Evolutionary conservation across 2,888 invertebrate genomes (phyloP).

Genomic region (Euphydryas editha): DNA sequence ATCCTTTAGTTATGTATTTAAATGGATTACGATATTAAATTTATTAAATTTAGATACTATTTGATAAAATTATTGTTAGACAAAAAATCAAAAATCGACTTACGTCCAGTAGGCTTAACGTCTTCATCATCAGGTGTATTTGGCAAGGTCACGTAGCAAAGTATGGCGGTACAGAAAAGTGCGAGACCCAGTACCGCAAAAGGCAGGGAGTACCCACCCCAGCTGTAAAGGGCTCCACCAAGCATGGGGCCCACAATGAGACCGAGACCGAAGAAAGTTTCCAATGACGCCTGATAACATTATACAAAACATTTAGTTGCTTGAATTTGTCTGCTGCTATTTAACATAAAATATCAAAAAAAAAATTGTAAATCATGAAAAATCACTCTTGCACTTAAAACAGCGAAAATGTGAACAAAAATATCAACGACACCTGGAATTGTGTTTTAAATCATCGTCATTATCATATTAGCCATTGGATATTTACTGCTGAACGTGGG

Average conservation of each 20-base stretch:
- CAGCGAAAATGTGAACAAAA: too few species aligned
- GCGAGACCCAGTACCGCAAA: conserved; percentile 91
- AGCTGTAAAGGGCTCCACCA: conserved; percentile 92
- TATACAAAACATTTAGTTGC: neutral
- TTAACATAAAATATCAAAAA: neutral
- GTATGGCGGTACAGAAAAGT: conserved; percentile 88
- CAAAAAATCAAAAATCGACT: conserved; percentile 54
- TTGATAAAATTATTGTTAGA: too few species aligned
- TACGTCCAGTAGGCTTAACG: conserved; percentile 84
- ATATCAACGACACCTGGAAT: too few species aligned
- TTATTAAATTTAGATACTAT: too few species aligned
- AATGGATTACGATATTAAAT: too few species aligned
- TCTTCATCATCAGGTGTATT: conserved; percentile 83
- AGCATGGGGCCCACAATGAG: conserved; percentile 95
- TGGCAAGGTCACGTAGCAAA: conserved; percentile 89
- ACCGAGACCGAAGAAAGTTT: conserved; percentile 94
- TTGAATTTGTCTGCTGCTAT: neutral
- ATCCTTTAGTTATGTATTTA: too few species aligned
- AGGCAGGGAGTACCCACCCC: conserved; percentile 91
- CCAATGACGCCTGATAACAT: conserved; percentile 86
- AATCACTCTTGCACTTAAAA: neutral
- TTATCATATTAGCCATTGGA: too few species aligned
- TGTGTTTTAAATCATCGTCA: too few species aligned
- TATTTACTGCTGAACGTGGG: too few species aligned
- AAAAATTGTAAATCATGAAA: neutral